Conservation (phyloP, 1,140 invertebrate genomes). For the Listronotus oregonensis region DNA sequence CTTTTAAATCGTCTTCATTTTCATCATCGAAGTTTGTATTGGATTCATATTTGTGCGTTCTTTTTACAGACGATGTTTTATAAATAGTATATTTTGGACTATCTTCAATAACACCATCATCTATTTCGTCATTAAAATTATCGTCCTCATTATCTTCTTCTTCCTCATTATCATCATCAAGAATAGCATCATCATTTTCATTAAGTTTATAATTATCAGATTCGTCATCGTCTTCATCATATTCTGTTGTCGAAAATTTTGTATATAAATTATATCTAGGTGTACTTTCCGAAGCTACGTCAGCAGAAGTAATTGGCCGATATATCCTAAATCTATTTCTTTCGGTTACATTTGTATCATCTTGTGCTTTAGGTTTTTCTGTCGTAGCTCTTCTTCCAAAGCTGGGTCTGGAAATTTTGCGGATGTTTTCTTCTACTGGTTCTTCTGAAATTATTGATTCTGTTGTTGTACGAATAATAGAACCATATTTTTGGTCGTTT, state of each 20-base stretch:
- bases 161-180: slow-evolving; percentile 6
- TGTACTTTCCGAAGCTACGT: background rate
- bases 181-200: background rate
- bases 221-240: slow-evolving; percentile 23
- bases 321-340: too few relatives aligned
- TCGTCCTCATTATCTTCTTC: slow-evolving; percentile 8
- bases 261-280: slow-evolving; percentile 8
- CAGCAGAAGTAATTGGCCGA: background rate
- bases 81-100: slow-evolving; percentile 23
- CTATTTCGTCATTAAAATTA: background rate
- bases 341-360: too few relatives aligned
- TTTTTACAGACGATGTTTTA: slow-evolving; percentile 18
- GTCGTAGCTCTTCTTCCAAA: slow-evolving; percentile 20
- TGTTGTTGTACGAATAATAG: background rate
- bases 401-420: background rate
- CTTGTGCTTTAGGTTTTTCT: slow-evolving; percentile 6
- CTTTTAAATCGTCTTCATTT: slow-evolving; percentile 9
- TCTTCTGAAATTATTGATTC: background rate
- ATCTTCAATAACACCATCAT: slow-evolving; percentile 1
- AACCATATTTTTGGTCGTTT: too few relatives aligned
- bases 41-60: slow-evolving; percentile 26
- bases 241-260: background rate
- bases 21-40: slow-evolving; percentile 32
- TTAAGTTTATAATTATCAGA: slow-evolving; percentile 12
- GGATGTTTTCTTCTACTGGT: background rate